Conservation (phyloP, 2,113 vertebrate species). For the Centropus unirufus region DNA sequence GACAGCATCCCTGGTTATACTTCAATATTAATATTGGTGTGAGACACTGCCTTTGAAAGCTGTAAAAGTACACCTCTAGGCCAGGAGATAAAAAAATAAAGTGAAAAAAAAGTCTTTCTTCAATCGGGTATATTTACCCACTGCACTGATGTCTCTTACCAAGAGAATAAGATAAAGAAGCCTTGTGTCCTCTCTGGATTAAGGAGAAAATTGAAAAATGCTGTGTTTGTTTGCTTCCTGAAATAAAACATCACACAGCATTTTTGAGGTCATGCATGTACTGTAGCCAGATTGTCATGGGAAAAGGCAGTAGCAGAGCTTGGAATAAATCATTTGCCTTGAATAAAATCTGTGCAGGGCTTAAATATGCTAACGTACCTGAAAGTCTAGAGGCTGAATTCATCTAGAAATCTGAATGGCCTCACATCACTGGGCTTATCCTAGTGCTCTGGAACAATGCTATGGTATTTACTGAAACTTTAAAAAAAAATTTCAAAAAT, state of each 20-base stretch:
- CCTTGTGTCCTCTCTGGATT: not conserved
- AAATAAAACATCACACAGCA: fast-evolving
- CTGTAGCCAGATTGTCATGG: not conserved
- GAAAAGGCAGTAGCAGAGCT: not conserved
- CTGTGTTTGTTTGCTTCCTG: not conserved
- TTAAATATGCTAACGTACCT: fast-evolving
- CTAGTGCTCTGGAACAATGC: not conserved
- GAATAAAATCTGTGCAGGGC: not conserved
- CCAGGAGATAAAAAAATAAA: not conserved
- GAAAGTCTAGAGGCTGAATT: not conserved
- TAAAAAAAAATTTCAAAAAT: no score
- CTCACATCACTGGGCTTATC: not conserved
- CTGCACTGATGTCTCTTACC: not conserved
- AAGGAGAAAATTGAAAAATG: not conserved
- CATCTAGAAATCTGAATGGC: fast-evolving
- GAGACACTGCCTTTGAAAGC: not conserved
- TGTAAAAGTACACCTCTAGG: not conserved
- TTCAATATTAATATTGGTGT: not conserved
- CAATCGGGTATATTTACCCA: not conserved
- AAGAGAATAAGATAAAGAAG: not conserved
- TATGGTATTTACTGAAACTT: not conserved
- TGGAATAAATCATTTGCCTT: not conserved
- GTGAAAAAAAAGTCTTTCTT: not conserved
- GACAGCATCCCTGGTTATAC: not conserved
- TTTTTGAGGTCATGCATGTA: not conserved